Percentiles rank a stretch among this genome's conserved stretches.
Conservation (phyloP, 2,113 vertebrate genomes). For the Burhinus bistriatus region DNA sequence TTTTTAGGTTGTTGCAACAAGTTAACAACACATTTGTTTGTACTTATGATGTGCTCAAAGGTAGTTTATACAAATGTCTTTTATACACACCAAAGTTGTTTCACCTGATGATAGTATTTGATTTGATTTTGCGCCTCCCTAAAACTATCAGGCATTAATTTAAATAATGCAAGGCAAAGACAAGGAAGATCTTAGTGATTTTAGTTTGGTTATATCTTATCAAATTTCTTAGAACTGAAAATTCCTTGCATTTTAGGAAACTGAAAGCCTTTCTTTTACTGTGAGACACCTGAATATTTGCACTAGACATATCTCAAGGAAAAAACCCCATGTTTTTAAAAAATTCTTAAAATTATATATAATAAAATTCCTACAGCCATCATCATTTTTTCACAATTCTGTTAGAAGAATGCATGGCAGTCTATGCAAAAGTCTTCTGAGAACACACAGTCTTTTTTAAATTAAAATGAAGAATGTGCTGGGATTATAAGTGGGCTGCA, state of each 20-base stretch:
- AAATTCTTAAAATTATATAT: not conserved
- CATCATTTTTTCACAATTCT: not conserved
- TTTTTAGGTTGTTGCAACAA: not conserved
- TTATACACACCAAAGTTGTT: not conserved
- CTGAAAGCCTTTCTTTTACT: not conserved
- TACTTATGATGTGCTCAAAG: not conserved
- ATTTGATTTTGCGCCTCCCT: not conserved
- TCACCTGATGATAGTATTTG: not conserved
- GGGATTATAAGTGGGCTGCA: not conserved
- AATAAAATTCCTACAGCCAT: not conserved
- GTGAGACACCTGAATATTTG: not conserved
- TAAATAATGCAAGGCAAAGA: not conserved
- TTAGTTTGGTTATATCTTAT: not conserved
- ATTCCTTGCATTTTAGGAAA: not conserved
- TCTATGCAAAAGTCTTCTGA: not conserved
- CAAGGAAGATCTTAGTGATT: not conserved
- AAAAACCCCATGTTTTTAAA: accelerated
- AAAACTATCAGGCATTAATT: not conserved
- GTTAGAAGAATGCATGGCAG: not conserved
- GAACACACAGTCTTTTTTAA: not conserved
- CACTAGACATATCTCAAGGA: not conserved
- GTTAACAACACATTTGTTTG: not conserved
- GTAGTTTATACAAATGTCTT: not conserved
- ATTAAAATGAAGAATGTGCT: not conserved
- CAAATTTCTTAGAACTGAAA: not conserved